Conservation (phyloP, 1,140 invertebrate genomes). For the Coptotermes formosanus region DNA sequence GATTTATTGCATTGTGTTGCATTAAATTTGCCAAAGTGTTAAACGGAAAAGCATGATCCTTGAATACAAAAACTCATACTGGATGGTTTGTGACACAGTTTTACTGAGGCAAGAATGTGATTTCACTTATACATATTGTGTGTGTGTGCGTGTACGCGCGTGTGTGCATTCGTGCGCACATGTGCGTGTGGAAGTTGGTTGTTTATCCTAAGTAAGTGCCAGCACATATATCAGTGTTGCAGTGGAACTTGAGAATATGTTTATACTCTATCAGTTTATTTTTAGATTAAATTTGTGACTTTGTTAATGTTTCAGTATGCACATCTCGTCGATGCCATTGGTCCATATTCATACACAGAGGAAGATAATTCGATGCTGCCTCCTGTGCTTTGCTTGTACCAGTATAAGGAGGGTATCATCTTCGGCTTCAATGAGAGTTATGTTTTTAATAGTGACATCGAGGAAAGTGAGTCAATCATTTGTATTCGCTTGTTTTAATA, state of each 20-base stretch:
- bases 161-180: no score
- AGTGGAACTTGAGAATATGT: not conserved
- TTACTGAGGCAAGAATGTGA: no score
- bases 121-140: no score
- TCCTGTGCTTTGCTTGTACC: conserved; percentile 71
- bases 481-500: not conserved
- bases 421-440: conserved; percentile 90
- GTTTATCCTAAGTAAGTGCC: no score
- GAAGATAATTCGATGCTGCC: conserved; percentile 69
- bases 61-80: no score
- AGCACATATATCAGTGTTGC: no score
- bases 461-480: conserved; percentile 43
- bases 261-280: not conserved
- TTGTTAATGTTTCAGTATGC: conserved; percentile 58
- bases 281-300: conserved; percentile 3
- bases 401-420: conserved; percentile 78
- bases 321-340: conserved; percentile 77
- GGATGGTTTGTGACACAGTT: no score
- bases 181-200: no score
- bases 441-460: conserved; percentile 79
- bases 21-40: no score
- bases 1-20: not conserved
- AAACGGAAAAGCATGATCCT: no score
- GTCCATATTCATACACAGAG: conserved; percentile 81
- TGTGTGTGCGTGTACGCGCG: no score